Evolutionary conservation across 1,140 invertebrate genomes (phyloP).

Genomic region (Chrysopa pallens): DNA sequence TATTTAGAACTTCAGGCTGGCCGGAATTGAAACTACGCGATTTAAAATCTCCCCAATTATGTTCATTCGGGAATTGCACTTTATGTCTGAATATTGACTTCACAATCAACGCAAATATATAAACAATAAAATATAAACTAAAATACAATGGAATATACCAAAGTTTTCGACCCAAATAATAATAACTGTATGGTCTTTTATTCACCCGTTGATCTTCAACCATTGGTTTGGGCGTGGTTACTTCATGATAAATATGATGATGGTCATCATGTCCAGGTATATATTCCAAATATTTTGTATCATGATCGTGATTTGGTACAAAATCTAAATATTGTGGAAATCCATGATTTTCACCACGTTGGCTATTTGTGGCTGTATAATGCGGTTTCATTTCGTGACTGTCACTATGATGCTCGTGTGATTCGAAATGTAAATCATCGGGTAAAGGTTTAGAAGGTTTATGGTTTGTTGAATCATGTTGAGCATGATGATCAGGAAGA

Average conservation of each 20-base stretch:
- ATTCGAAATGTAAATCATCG: neutral
- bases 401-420: neutral
- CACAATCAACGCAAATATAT: constrained; percentile 55
- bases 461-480: too few relatives aligned
- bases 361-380: neutral
- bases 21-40: too few relatives aligned
- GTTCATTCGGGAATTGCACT: constrained; percentile 19
- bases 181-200: constrained; percentile 57
- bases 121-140: constrained; percentile 67
- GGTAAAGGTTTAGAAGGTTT: neutral
- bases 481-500: too few relatives aligned
- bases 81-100: constrained; percentile 65
- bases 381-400: neutral
- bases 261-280: constrained; percentile 21
- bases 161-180: constrained; percentile 59
- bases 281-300: constrained; percentile 21
- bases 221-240: constrained; percentile 23
- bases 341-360: constrained; percentile 4
- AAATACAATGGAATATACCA: constrained; percentile 72
- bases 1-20: too few relatives aligned
- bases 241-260: constrained; percentile 22
- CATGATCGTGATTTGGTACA: constrained; percentile 6
- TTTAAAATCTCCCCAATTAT: neutral
- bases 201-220: constrained; percentile 38
- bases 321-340: constrained; percentile 6